phyloP scores from a whole-genome alignment of 2,797 vertebrate genomes.

The Eleutherodactylus coqui region DNA sequence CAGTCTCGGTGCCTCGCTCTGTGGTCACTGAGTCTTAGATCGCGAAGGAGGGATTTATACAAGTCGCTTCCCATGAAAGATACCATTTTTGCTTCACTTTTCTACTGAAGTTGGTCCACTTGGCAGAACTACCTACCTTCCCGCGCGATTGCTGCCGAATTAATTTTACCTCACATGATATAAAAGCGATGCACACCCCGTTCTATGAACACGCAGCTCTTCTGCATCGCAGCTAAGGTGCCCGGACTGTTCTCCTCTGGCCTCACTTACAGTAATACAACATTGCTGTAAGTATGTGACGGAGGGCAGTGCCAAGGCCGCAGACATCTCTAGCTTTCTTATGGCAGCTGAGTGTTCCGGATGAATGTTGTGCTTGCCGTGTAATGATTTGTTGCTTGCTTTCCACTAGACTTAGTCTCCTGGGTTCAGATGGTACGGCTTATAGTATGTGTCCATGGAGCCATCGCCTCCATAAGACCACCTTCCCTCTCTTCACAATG shows the following conservation, averaged over 20 bases:
- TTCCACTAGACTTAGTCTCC: not conserved
- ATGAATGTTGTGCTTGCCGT: not conserved
- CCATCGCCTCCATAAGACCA: not conserved
- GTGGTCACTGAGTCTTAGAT: not conserved
- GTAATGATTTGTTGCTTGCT: not conserved
- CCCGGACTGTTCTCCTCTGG: not conserved
- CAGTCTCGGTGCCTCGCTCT: constrained; percentile 13
- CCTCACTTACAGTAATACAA: not conserved
- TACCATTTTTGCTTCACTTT: not conserved
- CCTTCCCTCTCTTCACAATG: too few relatives aligned
- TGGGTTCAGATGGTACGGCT: not conserved
- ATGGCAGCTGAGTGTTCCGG: not conserved
- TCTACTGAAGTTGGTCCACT: not conserved
- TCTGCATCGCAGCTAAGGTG: not conserved
- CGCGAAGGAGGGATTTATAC: not conserved
- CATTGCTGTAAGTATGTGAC: too few relatives aligned
- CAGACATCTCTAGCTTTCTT: not conserved
- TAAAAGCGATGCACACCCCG: not conserved
- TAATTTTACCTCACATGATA: constrained; percentile 9
- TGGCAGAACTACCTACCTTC: not conserved
- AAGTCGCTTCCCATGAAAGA: not conserved
- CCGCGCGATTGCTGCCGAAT: not conserved
- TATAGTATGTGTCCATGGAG: not conserved
- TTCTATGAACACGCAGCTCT: not conserved
- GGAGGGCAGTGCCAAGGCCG: not conserved